Evolutionary conservation across 1,140 invertebrate genomes (phyloP).

Genomic region (Pseudomyrmex sp.): DNA sequence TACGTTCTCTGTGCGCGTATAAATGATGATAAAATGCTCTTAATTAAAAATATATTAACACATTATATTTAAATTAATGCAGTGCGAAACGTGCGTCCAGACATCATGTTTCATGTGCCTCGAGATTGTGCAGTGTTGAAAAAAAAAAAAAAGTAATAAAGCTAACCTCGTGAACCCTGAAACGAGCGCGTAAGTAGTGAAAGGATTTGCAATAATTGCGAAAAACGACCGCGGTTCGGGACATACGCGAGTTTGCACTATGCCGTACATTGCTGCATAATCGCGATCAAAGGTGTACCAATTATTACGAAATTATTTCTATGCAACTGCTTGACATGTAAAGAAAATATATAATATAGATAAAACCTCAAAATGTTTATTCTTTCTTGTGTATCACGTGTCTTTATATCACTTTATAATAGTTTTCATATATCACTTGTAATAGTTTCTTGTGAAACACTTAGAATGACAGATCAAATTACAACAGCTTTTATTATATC

Average conservation of each 20-base stretch:
- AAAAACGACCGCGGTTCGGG: slow-evolving; percentile 51
- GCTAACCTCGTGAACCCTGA: slow-evolving; percentile 68
- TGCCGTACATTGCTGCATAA: neutral
- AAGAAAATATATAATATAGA: neutral
- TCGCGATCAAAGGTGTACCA: slow-evolving; percentile 26
- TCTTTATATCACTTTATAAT: too few relatives aligned
- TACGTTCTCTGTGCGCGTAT: too few relatives aligned
- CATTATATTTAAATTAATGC: slow-evolving; percentile 14
- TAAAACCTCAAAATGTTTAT: neutral
- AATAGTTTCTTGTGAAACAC: too few relatives aligned
- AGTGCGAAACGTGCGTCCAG: neutral
- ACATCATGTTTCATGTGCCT: slow-evolving; percentile 21
- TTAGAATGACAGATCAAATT: too few relatives aligned
- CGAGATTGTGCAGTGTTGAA: slow-evolving; percentile 20
- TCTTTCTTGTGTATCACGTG: neutral
- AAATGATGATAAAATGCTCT: too few relatives aligned
- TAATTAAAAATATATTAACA: neutral
- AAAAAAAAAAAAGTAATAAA: slow-evolving; percentile 59
- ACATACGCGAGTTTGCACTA: neutral
- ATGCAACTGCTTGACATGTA: neutral
- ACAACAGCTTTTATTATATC: too few relatives aligned
- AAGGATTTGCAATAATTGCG: slow-evolving; percentile 67
- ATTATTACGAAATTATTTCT: slow-evolving; percentile 17
- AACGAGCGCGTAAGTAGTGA: slow-evolving; percentile 64
- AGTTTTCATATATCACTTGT: too few relatives aligned